A percentile compares a stretch with the other conserved stretches of the same genome.
phyloP scores from a whole-genome alignment of 2,797 vertebrate species.

The Lepus townsendii region DNA sequence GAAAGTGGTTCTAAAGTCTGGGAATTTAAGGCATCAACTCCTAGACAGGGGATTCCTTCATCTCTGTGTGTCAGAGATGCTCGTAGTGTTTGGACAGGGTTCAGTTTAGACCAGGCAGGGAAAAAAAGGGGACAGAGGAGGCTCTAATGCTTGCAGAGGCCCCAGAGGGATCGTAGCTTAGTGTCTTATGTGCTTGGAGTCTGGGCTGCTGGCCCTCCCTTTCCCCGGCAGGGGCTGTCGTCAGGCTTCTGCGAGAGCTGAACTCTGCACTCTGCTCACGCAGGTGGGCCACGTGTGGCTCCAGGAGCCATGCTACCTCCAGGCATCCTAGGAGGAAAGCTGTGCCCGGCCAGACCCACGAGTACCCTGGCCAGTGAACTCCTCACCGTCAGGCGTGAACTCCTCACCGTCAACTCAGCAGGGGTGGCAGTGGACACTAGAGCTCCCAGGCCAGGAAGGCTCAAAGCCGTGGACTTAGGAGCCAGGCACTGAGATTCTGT shows the following conservation, averaged over 20 bases:
- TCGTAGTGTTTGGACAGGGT: background rate
- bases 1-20: background rate
- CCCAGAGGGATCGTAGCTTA: background rate
- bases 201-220: background rate
- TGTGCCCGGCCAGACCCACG: fast-evolving
- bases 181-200: background rate
- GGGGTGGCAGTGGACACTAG: constrained; percentile 44
- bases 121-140: background rate
- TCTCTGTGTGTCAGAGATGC: background rate
- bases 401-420: background rate
- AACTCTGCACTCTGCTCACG: background rate
- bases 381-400: background rate
- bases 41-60: background rate
- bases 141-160: background rate
- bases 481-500: background rate
- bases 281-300: background rate
- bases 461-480: background rate
- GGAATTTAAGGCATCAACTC: background rate
- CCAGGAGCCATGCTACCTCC: background rate
- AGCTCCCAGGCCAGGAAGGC: background rate
- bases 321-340: background rate
- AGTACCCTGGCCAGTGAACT: fast-evolving
- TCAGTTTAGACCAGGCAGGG: background rate
- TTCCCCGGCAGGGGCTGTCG: fast-evolving
- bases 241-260: background rate